A percentile compares a stretch with the other conserved stretches of the same genome.
phyloP scores from a whole-genome alignment of 2,113 vertebrate species.

The Cisticola juncidis region DNA sequence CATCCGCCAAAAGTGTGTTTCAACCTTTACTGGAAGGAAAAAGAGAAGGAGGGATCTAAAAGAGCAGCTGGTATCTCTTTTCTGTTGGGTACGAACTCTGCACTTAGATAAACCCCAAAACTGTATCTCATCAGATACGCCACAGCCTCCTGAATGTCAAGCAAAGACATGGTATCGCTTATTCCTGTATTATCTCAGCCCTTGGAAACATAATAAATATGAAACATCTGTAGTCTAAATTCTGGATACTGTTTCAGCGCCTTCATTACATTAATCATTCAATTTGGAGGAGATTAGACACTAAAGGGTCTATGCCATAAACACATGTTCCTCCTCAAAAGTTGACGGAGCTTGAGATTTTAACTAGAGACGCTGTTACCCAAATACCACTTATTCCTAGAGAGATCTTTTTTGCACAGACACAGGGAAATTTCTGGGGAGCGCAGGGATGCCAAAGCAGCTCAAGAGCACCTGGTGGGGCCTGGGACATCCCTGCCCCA shows the following conservation, averaged over 20 bases:
- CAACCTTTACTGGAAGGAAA: neutral
- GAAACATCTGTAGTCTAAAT: constrained; percentile 47
- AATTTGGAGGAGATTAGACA: neutral
- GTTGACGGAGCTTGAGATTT: neutral
- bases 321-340: neutral
- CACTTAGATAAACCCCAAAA: constrained; percentile 36
- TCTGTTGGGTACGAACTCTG: constrained; percentile 12
- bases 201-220: constrained; percentile 43
- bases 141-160: constrained; percentile 48
- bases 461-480: constrained; percentile 65
- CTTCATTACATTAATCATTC: constrained; percentile 22
- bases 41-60: neutral
- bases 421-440: constrained; percentile 58
- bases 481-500: constrained; percentile 65
- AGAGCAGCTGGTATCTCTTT: neutral
- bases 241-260: neutral
- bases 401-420: constrained; percentile 58
- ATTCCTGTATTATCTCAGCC: constrained; percentile 42
- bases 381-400: neutral
- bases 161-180: constrained; percentile 42
- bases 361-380: neutral
- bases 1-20: neutral
- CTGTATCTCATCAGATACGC: constrained; percentile 10
- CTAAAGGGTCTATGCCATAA: neutral
- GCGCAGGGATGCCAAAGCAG: constrained; percentile 66